Percentiles rank a stretch among this genome's conserved stretches.
These are phyloP conservation scores for Cygnus atratus DNA, from an alignment of 2,113 vertebrate genomes.

Conservation along the genomic window DNA sequence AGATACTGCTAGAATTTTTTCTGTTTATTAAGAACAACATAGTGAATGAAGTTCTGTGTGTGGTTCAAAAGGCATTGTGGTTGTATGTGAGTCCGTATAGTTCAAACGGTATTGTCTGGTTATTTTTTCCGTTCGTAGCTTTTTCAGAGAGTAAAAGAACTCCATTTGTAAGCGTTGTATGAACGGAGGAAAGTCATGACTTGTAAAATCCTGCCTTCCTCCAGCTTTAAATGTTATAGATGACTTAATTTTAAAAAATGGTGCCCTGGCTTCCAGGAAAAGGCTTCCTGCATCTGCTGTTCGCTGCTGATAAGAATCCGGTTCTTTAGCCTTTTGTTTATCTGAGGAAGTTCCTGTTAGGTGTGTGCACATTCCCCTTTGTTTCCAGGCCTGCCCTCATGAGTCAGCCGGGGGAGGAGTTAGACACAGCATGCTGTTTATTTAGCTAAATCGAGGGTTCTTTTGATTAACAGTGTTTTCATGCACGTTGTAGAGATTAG, in stretches of 20 bases:
- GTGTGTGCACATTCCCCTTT: constrained; percentile 83
- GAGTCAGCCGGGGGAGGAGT: constrained; percentile 59
- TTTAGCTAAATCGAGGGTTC: constrained; percentile 43
- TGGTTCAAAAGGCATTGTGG: constrained; percentile 24
- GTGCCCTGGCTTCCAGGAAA: constrained; percentile 75
- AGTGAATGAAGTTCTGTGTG: constrained; percentile 52
- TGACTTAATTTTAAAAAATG: constrained; percentile 65
- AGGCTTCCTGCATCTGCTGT: constrained; percentile 83
- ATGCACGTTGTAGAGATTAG: constrained; percentile 25
- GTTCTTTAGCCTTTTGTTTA: constrained; percentile 80
- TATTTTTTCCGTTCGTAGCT: constrained; percentile 48
- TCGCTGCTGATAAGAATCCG: constrained; percentile 79
- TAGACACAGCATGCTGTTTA: constrained; percentile 55
- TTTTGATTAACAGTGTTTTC: constrained; percentile 40
- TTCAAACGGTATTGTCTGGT: constrained; percentile 44
- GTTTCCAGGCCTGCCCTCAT: constrained; percentile 73
- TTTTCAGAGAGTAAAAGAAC: constrained; percentile 39
- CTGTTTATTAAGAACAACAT: accelerated
- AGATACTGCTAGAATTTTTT: not conserved
- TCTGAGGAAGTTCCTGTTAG: constrained; percentile 87
- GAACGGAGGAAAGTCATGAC: constrained; percentile 25
- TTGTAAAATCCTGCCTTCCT: constrained; percentile 58
- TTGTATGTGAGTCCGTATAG: not conserved
- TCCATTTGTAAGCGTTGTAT: constrained; percentile 4
- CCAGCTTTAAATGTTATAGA: constrained; percentile 62